These are phyloP conservation scores for Cepaea hortensis DNA, from an alignment of 2,888 invertebrate species.

Conservation along the genomic window DNA sequence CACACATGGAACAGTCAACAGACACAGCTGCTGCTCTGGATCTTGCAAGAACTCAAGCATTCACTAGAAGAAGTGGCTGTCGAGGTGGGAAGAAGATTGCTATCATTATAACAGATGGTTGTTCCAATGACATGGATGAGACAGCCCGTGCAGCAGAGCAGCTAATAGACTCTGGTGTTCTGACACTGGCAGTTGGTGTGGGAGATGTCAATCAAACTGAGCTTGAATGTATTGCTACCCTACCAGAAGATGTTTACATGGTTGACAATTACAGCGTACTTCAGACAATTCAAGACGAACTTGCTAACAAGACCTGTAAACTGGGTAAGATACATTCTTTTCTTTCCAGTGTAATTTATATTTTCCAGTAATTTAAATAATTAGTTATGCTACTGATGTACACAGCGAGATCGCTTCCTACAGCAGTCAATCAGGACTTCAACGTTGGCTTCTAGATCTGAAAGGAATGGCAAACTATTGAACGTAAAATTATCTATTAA, in stretches of 20 bases:
- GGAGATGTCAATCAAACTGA: not conserved
- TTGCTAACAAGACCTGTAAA: not conserved
- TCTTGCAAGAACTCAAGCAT: constrained; percentile 11
- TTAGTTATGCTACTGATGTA: too few relatives aligned
- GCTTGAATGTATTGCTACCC: not conserved
- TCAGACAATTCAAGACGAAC: constrained; percentile 4
- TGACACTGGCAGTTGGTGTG: constrained; percentile 4
- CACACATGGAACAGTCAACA: not conserved
- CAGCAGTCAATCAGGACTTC: too few relatives aligned
- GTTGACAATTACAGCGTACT: constrained; percentile 11
- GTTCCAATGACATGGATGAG: not conserved
- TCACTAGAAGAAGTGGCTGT: not conserved
- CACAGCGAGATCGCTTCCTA: too few relatives aligned
- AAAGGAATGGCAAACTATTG: too few relatives aligned
- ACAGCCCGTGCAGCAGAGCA: not conserved
- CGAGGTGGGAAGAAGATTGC: constrained; percentile 10
- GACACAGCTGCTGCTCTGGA: constrained; percentile 19
- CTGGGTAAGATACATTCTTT: not conserved
- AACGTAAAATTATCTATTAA: too few relatives aligned
- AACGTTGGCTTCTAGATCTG: too few relatives aligned
- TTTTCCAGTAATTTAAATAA: too few relatives aligned
- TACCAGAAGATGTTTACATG: constrained; percentile 23
- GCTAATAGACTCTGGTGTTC: not conserved
- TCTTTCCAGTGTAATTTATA: too few relatives aligned
- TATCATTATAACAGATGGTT: constrained; percentile 8